phyloP scores from a whole-genome alignment of 2,888 invertebrate species.

The Napeogenes sylphis region DNA sequence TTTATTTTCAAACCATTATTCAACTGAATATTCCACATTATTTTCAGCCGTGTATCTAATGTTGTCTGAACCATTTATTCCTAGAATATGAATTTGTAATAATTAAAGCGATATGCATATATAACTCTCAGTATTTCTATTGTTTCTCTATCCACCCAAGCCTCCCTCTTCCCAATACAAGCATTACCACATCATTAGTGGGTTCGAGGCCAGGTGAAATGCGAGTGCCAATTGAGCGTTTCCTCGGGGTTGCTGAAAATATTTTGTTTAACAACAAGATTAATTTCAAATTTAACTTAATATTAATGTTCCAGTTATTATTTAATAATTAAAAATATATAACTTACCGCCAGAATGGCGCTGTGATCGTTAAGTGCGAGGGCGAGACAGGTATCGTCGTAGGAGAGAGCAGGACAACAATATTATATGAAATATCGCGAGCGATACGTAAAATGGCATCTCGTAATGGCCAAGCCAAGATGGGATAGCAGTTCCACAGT shows the following conservation, averaged over 20 bases:
- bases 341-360: conserved; percentile 45
- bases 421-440: conserved; percentile 49
- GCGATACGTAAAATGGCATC: conserved; percentile 45
- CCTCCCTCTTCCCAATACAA: conserved; percentile 56
- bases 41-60: too few relatives aligned
- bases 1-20: not conserved
- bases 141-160: conserved; percentile 56
- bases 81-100: too few relatives aligned
- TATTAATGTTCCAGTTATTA: not conserved
- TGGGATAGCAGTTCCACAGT: conserved; percentile 47
- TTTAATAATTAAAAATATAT: not conserved
- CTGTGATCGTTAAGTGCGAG: conserved; percentile 58
- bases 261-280: not conserved
- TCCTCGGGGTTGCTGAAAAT: conserved; percentile 26
- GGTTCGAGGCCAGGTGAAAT: conserved; percentile 47
- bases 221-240: conserved; percentile 37
- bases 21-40: too few relatives aligned
- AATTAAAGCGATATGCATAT: too few relatives aligned
- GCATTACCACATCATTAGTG: conserved; percentile 57
- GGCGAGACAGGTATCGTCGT: conserved; percentile 49
- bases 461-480: conserved; percentile 51
- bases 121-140: not conserved
- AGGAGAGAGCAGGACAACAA: conserved; percentile 60
- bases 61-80: too few relatives aligned
- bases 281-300: not conserved